Conservation (phyloP, 2,797 vertebrate species). For the Smutsia temminckii region DNA sequence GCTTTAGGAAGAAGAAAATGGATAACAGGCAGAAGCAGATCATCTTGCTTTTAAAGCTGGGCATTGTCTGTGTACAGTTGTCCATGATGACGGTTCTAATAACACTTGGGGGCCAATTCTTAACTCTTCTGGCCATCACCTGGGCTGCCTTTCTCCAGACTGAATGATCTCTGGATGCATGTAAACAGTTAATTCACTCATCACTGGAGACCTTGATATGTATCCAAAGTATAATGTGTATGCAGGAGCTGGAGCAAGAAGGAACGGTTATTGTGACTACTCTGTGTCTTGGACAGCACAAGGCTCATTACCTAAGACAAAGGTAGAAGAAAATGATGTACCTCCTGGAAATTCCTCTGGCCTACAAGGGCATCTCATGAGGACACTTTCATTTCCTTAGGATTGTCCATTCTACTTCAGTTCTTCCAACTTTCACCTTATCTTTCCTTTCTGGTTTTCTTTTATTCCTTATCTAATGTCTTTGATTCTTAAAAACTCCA, state of each 20-base stretch:
- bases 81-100: not conserved
- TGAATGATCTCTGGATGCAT: not conserved
- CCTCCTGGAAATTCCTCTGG: not conserved
- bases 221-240: not conserved
- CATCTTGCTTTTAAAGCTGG: not conserved
- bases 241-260: not conserved
- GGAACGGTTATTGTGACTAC: not conserved
- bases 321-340: not conserved
- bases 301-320: not conserved
- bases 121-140: not conserved
- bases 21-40: not conserved
- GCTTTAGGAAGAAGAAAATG: not conserved
- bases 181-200: not conserved
- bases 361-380: not conserved
- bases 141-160: not conserved
- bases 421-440: not conserved
- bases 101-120: not conserved
- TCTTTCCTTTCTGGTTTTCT: not conserved
- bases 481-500: not conserved
- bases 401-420: not conserved
- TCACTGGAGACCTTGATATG: not conserved
- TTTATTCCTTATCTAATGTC: not conserved
- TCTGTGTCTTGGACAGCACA: not conserved
- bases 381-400: not conserved
- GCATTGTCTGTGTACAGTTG: not conserved